Evolutionary conservation across 2,888 invertebrate genomes (phyloP).

Genomic region (Sussaba pulchella): DNA sequence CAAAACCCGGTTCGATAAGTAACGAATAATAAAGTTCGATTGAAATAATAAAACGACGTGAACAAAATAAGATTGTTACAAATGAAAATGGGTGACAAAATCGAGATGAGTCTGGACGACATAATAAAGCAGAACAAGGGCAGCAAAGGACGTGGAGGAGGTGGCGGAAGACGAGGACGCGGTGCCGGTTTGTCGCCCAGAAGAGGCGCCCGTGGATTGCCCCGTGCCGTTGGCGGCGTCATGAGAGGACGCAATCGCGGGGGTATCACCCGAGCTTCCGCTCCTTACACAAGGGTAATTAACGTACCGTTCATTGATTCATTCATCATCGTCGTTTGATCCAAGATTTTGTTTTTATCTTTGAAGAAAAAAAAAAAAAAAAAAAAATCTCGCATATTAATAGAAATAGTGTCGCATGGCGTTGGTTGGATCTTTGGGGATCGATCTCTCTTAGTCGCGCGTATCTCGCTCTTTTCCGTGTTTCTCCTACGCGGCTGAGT

Average conservation of each 20-base stretch:
- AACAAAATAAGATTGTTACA: constrained; percentile 52
- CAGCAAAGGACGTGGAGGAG: constrained; percentile 86
- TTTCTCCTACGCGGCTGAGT: neutral
- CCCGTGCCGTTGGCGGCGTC: constrained; percentile 85
- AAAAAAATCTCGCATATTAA: no score
- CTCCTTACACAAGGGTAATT: constrained; percentile 89
- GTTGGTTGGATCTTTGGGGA: neutral
- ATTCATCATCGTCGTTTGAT: no score
- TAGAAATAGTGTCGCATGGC: no score
- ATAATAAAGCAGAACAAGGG: constrained; percentile 94
- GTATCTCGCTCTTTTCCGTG: neutral
- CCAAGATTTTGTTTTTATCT: no score
- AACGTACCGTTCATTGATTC: neutral
- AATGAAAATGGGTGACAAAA: constrained; percentile 94
- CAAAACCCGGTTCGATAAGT: no score
- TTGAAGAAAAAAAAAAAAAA: no score
- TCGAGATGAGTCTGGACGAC: constrained; percentile 99
- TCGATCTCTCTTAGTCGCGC: constrained; percentile 19
- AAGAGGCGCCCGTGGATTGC: constrained; percentile 84
- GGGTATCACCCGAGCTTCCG: constrained; percentile 86
- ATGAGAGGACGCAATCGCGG: constrained; percentile 89
- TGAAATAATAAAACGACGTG: no score
- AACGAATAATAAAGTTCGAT: no score
- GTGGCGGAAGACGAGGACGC: constrained; percentile 84
- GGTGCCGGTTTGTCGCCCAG: constrained; percentile 85